Conservation (phyloP, 2,113 vertebrate species). For the Eublepharis macularius region DNA sequence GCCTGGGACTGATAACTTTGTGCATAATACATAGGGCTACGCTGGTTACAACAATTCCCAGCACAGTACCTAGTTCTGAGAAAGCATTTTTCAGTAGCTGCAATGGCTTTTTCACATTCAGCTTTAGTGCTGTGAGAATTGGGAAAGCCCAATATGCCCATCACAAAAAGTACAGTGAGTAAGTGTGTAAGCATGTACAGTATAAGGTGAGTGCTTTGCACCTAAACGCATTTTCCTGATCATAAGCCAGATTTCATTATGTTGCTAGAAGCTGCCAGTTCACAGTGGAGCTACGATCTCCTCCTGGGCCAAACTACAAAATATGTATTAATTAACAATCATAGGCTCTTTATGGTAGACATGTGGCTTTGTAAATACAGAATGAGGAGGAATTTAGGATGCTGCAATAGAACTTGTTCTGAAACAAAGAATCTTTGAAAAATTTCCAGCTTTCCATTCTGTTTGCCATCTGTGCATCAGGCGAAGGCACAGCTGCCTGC, state of each 20-base stretch:
- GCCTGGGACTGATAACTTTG: neutral
- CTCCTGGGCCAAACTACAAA: slow-evolving; percentile 17
- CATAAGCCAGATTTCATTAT: slow-evolving; percentile 1
- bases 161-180: neutral
- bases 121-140: neutral
- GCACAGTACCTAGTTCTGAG: neutral
- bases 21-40: neutral
- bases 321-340: slow-evolving; percentile 16
- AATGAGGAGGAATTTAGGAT: slow-evolving; percentile 6
- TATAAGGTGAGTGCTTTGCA: neutral
- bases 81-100: neutral
- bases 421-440: neutral
- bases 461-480: neutral
- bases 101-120: neutral
- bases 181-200: neutral
- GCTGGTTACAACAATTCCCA: neutral
- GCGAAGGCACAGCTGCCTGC: neutral
- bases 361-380: neutral
- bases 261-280: neutral
- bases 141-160: neutral
- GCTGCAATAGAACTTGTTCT: neutral
- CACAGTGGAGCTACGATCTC: neutral
- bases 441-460: neutral
- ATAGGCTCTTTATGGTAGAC: slow-evolving; percentile 5
- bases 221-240: slow-evolving; percentile 8